Conservation (phyloP, 2,113 vertebrate genomes). For the Columba livia region DNA sequence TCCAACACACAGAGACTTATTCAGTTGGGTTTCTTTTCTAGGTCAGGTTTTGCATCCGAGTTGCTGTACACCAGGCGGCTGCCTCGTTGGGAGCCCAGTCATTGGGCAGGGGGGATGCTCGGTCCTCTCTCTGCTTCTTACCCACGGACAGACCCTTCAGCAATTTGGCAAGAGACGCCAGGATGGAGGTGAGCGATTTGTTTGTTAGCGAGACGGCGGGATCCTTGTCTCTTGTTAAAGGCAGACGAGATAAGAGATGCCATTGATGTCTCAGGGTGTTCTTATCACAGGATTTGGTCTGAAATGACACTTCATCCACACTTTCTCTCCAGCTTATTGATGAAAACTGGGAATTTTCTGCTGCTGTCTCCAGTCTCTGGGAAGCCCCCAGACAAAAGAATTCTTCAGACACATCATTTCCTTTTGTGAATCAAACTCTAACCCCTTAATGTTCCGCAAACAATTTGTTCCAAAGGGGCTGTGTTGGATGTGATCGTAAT, state of each 20-base stretch:
- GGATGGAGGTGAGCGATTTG: not conserved
- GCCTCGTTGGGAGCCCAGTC: not conserved
- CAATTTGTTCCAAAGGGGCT: conserved; percentile 59
- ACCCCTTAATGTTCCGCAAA: conserved; percentile 54
- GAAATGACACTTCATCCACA: not conserved
- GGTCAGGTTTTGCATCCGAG: not conserved
- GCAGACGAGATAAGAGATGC: not conserved
- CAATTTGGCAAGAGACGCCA: not conserved
- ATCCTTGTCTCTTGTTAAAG: not conserved
- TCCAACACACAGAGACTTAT: not conserved
- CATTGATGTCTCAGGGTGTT: not conserved
- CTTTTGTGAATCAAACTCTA: conserved; percentile 47
- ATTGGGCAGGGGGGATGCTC: too few species aligned
- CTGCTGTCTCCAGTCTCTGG: not conserved
- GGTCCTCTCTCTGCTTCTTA: not conserved
- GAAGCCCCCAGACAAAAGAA: conserved; percentile 42
- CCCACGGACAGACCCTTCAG: not conserved
- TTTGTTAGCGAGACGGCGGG: not conserved
- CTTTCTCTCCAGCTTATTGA: conserved; percentile 12
- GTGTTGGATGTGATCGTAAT: conserved; percentile 66
- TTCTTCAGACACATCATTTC: conserved; percentile 53
- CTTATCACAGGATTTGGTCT: not conserved
- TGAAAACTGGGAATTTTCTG: conserved; percentile 16
- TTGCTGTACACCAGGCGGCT: not conserved
- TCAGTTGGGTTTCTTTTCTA: not conserved